Evolutionary conservation across 2,888 invertebrate species (phyloP).

Genomic region (Caenorhabditis angaria): DNA sequence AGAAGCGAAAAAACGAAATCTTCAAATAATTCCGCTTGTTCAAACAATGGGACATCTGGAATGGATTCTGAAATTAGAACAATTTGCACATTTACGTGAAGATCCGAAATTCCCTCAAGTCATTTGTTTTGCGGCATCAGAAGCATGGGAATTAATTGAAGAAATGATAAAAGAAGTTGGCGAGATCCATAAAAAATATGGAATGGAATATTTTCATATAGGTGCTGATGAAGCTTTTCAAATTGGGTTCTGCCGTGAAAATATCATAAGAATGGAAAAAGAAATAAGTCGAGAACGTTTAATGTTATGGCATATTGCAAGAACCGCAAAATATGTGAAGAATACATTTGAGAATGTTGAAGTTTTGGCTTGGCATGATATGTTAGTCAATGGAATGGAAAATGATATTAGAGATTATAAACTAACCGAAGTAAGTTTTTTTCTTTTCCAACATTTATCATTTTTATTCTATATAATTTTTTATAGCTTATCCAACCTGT

Average conservation of each 20-base stretch:
- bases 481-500: constrained; percentile 63
- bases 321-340: constrained; percentile 62
- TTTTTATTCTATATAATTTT: too few species aligned
- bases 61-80: constrained; percentile 81
- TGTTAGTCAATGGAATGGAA: constrained; percentile 63
- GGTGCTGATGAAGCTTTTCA: constrained; percentile 75
- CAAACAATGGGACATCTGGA: constrained; percentile 88
- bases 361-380: constrained; percentile 72
- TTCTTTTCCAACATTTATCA: background rate
- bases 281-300: constrained; percentile 46
- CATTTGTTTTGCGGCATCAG: constrained; percentile 69
- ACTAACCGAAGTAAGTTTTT: constrained; percentile 40
- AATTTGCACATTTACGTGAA: constrained; percentile 80
- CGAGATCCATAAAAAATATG: constrained; percentile 73
- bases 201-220: constrained; percentile 77
- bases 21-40: constrained; percentile 82
- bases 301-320: constrained; percentile 67
- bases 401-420: constrained; percentile 57
- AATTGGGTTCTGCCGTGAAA: constrained; percentile 64
- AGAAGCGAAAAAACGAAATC: constrained; percentile 64
- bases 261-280: constrained; percentile 42
- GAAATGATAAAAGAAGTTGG: constrained; percentile 70
- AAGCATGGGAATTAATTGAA: constrained; percentile 73
- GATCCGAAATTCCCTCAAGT: constrained; percentile 75
- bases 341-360: constrained; percentile 9